These are phyloP conservation scores for Caenorhabditis elegans DNA, from an alignment of 1,140 invertebrate genomes.

Conservation along the genomic window WBcel235 BX284606.5:2661501-2662000, in stretches of 20 bases:
- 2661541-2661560: too few relatives aligned
- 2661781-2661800: neutral
- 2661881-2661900: neutral
- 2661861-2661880: neutral
- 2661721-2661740: too few relatives aligned
- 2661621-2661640: too few relatives aligned
- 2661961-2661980: constrained; percentile 29
- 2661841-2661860: constrained; percentile 7
- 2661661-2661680: too few relatives aligned
- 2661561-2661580: too few relatives aligned
- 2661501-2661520: too few relatives aligned
- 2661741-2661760: neutral
- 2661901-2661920: constrained; percentile 26
- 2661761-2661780: neutral
- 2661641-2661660: too few relatives aligned
- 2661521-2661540: too few relatives aligned
- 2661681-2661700: too few relatives aligned
- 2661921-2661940: constrained; percentile 18
- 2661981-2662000: constrained; percentile 21
- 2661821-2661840: neutral
- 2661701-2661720: too few relatives aligned
- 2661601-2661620: too few relatives aligned
- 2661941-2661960: constrained; percentile 29
- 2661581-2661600: too few relatives aligned
- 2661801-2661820: neutral